A percentile compares a stretch with the other conserved stretches of the same genome.
These are phyloP conservation scores for Casuarius casuarius DNA, from an alignment of 2,113 vertebrate genomes.

Conservation along the genomic window DNA sequence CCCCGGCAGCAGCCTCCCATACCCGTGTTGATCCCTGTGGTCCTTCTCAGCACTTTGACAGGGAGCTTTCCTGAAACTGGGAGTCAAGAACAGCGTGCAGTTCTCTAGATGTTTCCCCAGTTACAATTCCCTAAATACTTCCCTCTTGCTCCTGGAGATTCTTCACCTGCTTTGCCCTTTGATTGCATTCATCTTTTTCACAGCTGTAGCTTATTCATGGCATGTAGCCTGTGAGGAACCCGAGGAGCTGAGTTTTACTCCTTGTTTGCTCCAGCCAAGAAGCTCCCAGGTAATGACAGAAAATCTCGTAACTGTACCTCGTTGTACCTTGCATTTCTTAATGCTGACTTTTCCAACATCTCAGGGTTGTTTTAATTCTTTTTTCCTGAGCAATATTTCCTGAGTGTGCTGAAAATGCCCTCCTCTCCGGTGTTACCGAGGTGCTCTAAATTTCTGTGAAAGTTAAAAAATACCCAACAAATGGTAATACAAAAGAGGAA, in stretches of 20 bases:
- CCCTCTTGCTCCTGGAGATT: neutral
- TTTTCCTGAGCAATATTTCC: neutral
- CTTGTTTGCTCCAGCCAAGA: neutral
- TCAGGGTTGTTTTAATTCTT: neutral
- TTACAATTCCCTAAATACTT: neutral
- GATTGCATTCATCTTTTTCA: neutral
- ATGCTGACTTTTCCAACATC: neutral
- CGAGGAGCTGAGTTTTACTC: neutral
- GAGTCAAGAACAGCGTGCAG: neutral
- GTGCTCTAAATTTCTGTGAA: neutral
- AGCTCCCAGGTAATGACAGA: neutral
- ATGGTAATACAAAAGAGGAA: too few species aligned
- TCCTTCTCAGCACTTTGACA: neutral
- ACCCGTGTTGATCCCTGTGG: accelerated
- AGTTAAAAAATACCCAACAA: neutral
- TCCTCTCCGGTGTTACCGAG: too few species aligned
- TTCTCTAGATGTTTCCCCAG: neutral
- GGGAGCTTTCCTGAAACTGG: neutral
- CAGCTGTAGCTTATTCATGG: neutral
- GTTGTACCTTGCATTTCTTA: neutral
- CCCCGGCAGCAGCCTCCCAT: neutral
- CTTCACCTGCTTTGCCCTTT: neutral
- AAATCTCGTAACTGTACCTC: neutral
- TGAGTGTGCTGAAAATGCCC: neutral
- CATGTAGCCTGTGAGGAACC: neutral